Evolutionary conservation across 2,113 vertebrate species (phyloP), one percentile per base, ranked within the genome.

Genomic region (Chauna torquata): DNA sequence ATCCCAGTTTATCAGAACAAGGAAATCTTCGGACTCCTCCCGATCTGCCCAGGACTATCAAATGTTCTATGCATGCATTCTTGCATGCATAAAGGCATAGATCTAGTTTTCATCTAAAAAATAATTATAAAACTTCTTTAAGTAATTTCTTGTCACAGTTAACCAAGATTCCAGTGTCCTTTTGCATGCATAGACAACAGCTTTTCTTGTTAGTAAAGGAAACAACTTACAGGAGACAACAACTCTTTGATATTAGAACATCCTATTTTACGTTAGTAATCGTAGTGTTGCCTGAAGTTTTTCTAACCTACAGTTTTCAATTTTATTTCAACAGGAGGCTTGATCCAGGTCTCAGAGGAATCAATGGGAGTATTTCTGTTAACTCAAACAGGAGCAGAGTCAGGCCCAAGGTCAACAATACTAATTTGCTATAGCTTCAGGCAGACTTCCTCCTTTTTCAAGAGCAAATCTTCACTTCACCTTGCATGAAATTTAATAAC

Each of bases 391-490:
- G 75, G 36, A 85, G 70, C 81, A 82, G 62, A 96, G 70, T 49
- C 45, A 85, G 27, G 49, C 66, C 84, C 87, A 94, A 91, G 70
- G 90, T 93, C 93, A 96, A 75, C 80, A 91, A 64, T 45, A 92
- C 25, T 94, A 82, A 92, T 91, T 94, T 93, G 44, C 47, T 94
- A 76, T 87, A 57, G 77, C 82, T 97, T 93, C 55, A 84, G 80
- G 76, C 72, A 93, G 57, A 64, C n/a, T 93, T 92, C 59, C 55
- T 92, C n/a, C 50, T 59, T 86, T 93, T 93, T 59, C 36, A 65
- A 89, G 52, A 78, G 27, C 28, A 90, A 71, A 91, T 88, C 76
- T 86, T 94, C 54, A 32, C 15, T 84, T 45, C 40, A 80, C 72
- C 55, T 90, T 84, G 45, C 57, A 22, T 62, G 72, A 86, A 94